Evolutionary conservation across 2,888 invertebrate genomes (phyloP).

Genomic region (Drosophila melanosoma): DNA sequence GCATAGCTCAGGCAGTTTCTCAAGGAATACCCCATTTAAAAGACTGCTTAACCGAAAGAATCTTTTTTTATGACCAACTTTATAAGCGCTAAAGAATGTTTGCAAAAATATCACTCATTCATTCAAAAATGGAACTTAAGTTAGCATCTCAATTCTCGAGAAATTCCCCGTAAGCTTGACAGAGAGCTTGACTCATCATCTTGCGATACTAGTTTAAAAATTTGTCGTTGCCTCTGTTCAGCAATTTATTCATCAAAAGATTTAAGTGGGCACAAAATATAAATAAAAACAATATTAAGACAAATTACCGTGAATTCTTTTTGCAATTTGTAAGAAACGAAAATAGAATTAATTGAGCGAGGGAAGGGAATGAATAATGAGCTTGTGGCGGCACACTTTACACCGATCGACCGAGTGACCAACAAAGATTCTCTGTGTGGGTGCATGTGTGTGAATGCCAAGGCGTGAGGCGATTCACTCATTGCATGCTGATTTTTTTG

Average conservation of each 20-base stretch:
- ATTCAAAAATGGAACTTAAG: neutral
- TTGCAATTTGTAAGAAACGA: slow-evolving; percentile 16
- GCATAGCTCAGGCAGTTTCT: neutral
- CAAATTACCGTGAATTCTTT: slow-evolving; percentile 62
- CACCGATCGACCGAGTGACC: slow-evolving; percentile 48
- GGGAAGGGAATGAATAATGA: slow-evolving; percentile 32
- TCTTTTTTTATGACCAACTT: neutral
- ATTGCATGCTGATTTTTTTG: slow-evolving; percentile 43
- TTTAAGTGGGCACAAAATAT: slow-evolving; percentile 32
- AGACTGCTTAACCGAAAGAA: neutral
- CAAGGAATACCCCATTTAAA: neutral
- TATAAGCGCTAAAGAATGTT: neutral
- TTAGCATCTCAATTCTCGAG: slow-evolving; percentile 39
- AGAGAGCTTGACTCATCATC: slow-evolving; percentile 57
- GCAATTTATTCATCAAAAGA: slow-evolving; percentile 40
- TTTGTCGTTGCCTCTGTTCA: neutral
- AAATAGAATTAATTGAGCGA: slow-evolving; percentile 3
- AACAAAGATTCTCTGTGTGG: slow-evolving; percentile 17
- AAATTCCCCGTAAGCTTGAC: slow-evolving; percentile 53
- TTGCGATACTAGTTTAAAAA: neutral
- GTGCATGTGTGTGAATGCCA: slow-evolving; percentile 29
- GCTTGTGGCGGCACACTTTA: slow-evolving; percentile 60
- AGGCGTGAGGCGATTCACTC: slow-evolving; percentile 25
- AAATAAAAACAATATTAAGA: slow-evolving; percentile 63
- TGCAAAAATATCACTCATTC: slow-evolving; percentile 7